Evolutionary conservation across 2,888 invertebrate species (phyloP), one percentile per base, ranked within the genome.

Genomic region (Pristionchus entomophagus): DNA sequence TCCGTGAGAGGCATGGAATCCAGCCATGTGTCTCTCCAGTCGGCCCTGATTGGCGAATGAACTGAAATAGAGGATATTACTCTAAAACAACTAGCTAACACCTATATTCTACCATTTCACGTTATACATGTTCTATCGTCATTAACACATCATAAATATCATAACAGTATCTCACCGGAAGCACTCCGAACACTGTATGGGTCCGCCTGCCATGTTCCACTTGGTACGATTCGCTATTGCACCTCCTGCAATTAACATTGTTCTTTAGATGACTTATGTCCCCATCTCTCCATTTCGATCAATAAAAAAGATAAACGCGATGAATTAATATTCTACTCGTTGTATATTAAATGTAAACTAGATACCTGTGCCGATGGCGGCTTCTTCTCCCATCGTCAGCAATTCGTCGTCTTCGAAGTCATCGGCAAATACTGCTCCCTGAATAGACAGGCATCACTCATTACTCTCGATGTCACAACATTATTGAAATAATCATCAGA

Each of bases 11-110:
- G 90, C 87, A 82, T 92, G 92, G 77, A 89, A 90, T 51, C 92
- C 92, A 73, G 89, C 90, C 87, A 92, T 65, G 85, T 92, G 92
- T 14, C 91, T 88, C 78, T 92, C 92, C 65, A 92, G 86, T 3
- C 92, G 91, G 19, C 89, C 90, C 4, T 86, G 51, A 35, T 91
- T 92, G 3, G 91, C 91, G 82, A 92, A 92, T 10, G 89, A 81
- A 32, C 92, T 92, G 84, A 17, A 82, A 65, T 6, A 14, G 45
- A 14, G 14, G 45, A 45, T n/a, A n/a, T n/a, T n/a, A n/a, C n/a
- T n/a, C n/a, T n/a, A n/a, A n/a, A n/a, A n/a, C n/a, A n/a, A n/a
- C n/a, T n/a, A n/a, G n/a, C n/a, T n/a, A n/a, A n/a, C n/a, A n/a
- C n/a, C n/a, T n/a, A n/a, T n/a, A n/a, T n/a, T 45, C 14, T 29